Base-by-base conservation (phyloP, 2,113 vertebrate species). In the Hydrochoerus hydrochaeris region DNA sequence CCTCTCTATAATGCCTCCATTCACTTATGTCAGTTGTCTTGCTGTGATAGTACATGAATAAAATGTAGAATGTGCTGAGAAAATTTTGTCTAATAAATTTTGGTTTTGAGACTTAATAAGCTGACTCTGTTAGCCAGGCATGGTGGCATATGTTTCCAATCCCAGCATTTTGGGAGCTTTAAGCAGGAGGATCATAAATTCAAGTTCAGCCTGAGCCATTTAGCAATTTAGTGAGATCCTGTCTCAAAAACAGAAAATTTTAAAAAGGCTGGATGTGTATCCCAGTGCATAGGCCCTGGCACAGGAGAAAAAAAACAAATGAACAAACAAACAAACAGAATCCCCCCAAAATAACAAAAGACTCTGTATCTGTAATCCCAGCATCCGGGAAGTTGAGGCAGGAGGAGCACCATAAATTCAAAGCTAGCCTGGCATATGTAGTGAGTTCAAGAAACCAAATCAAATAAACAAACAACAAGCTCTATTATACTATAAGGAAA, bases 11-110 rank as follows among this genome's bases (percentile, higher is more conserved):
- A 75, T 0, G 9, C 12, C 41, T 82, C 63, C 28, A 57, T 73
- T 81, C 54, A n/a, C 9, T 86, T 78, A 11, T 90, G 85, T 90
- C 28, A 26, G 8, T 75, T 28, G 62, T 60, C 65, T 91, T 85
- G 7, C 14, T 75, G 60, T 88, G 38, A 1, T 13, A 96, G 60
- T 65, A 90, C 80, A 83, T 49, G 85, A 78, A 91, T n/a, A 94
- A 96, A 93, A 88, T 84, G 7, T 62, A 91, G 65, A 54, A 71
- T 3, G 0, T 78, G 24, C n/a, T 65, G 63, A 73, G 63, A 80
- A 92, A 86, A 97, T 49, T 87, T 85, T 75, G 26, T 87, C 85
- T 52, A 65, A 85, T 52, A 90, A 85, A 90, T n/a, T 63, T 96
- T 77, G 28, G 7, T 62, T 94, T 54, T 49, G 54, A 87, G 41